Conservation (phyloP, 2,797 vertebrate genomes). For the Delichon dasypus region DNA sequence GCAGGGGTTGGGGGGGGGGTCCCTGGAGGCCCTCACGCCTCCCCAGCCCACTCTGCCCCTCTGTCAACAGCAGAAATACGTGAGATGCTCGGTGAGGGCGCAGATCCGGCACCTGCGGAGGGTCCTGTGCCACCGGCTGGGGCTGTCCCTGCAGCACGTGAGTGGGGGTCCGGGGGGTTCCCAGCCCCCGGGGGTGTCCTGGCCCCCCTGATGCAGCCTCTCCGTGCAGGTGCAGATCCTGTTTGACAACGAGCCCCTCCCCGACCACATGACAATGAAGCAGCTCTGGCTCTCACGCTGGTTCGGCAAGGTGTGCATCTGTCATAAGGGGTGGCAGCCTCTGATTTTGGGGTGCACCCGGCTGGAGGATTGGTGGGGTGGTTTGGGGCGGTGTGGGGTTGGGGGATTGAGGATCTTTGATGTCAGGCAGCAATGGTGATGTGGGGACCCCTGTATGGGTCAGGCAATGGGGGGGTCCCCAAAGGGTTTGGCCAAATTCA, state of each 20-base stretch:
- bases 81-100: constrained; percentile 91
- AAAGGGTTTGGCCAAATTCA: background rate
- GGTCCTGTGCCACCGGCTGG: constrained; percentile 91
- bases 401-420: background rate
- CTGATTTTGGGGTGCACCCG: background rate
- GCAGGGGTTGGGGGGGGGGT: background rate
- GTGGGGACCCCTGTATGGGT: background rate
- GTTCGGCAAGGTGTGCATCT: constrained; percentile 88
- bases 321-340: rapidly evolving
- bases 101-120: constrained; percentile 92
- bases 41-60: background rate
- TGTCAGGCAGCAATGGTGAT: background rate
- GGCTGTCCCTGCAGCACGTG: constrained; percentile 89
- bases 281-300: constrained; percentile 94
- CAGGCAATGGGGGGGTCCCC: background rate
- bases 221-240: constrained; percentile 88
- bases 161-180: background rate
- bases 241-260: constrained; percentile 90
- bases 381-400: rapidly evolving
- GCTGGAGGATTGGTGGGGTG: rapidly evolving
- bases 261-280: constrained; percentile 98
- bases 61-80: constrained; percentile 88
- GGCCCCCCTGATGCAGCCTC: background rate
- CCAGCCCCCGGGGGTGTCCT: background rate
- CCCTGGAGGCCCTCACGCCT: rapidly evolving